Evolutionary conservation across 1,140 invertebrate genomes (phyloP).

Genomic region (Ectropis grisescens): DNA sequence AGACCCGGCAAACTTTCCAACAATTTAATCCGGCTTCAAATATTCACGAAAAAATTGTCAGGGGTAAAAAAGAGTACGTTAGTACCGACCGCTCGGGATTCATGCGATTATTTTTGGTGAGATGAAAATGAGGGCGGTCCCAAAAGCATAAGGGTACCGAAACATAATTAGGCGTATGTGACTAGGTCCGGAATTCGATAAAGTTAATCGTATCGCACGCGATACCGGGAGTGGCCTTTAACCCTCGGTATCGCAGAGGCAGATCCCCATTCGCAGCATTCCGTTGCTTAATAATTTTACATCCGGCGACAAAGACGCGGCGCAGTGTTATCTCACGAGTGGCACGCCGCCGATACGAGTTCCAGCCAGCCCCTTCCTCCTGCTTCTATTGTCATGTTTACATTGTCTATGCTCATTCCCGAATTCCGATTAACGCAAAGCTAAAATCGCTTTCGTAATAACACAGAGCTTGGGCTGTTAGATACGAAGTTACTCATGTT

Average conservation of each 20-base stretch:
- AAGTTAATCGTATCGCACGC: conserved; percentile 27
- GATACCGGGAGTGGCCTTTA: conserved; percentile 21
- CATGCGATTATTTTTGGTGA: no score
- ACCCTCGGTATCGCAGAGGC: conserved; percentile 29
- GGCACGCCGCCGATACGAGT: conserved; percentile 54
- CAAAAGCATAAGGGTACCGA: conserved; percentile 3
- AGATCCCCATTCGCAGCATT: conserved; percentile 36
- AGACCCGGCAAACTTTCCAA: conserved; percentile 44
- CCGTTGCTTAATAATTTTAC: conserved; percentile 57
- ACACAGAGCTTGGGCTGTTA: no score
- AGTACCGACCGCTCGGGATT: no score
- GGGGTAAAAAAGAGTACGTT: conserved; percentile 13
- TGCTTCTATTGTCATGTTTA: conserved; percentile 57
- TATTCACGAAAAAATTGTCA: conserved; percentile 34
- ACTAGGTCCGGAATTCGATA: conserved; percentile 17
- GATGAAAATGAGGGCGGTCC: not conserved
- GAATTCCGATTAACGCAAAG: conserved; percentile 48
- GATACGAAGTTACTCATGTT: no score
- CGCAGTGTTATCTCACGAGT: conserved; percentile 55
- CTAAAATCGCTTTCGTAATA: conserved; percentile 25
- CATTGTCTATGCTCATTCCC: conserved; percentile 61
- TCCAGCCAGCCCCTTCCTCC: conserved; percentile 31
- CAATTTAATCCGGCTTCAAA: conserved; percentile 47
- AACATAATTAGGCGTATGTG: conserved; percentile 11
- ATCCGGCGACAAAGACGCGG: conserved; percentile 51